These are phyloP conservation scores for Nomada lathburiana DNA, from an alignment of 2,888 invertebrate genomes.

Conservation along the genomic window DNA sequence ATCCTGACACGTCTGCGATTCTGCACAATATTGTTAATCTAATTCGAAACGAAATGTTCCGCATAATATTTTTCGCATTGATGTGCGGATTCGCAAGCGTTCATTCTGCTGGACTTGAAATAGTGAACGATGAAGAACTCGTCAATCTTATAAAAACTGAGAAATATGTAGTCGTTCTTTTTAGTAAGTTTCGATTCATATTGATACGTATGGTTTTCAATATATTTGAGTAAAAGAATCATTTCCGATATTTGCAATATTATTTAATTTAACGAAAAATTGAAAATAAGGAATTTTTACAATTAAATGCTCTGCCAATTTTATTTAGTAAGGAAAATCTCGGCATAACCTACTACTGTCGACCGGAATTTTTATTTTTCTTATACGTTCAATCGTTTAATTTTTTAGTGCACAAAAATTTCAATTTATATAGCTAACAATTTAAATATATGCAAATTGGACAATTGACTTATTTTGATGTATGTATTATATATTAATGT, in stretches of 20 bases:
- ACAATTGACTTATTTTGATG: background rate
- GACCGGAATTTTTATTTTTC: background rate
- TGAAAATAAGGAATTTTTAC: background rate
- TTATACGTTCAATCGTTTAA: background rate
- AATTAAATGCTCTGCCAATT: background rate
- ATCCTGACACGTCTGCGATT: constrained; percentile 4
- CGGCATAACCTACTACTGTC: constrained; percentile 17
- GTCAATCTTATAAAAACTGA: constrained; percentile 91
- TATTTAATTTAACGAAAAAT: background rate
- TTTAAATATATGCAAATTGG: background rate
- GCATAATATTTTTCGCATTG: constrained; percentile 51
- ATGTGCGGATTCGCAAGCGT: constrained; percentile 55
- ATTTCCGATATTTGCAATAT: background rate
- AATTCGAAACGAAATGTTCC: constrained; percentile 58
- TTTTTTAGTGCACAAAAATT: background rate
- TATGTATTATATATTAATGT: constrained; percentile 19
- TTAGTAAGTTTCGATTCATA: constrained; percentile 87
- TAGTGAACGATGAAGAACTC: constrained; percentile 91
- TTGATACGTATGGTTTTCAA: constrained; percentile 25
- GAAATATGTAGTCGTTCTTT: constrained; percentile 92
- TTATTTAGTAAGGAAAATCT: background rate
- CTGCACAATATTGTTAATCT: constrained; percentile 23
- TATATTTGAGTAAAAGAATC: background rate
- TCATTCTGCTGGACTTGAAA: constrained; percentile 85
- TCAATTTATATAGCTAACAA: background rate